Conservation (phyloP, 2,113 vertebrate species). For the Chionodraco myersi region DNA sequence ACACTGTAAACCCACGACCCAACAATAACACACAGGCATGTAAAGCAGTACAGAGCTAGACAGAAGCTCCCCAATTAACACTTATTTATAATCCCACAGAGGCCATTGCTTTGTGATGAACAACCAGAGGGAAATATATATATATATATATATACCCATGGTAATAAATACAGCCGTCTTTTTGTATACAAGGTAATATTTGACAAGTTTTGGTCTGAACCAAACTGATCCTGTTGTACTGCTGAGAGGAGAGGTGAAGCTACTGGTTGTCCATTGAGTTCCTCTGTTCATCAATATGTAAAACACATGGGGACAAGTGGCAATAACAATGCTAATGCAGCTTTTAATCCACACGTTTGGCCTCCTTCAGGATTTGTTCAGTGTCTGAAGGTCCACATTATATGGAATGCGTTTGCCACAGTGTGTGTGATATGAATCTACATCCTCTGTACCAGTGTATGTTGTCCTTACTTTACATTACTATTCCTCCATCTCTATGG, state of each 20-base stretch:
- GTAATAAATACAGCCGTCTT: not conserved
- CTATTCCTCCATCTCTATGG: constrained; percentile 81
- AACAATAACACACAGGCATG: constrained; percentile 24
- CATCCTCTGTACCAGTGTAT: constrained; percentile 28
- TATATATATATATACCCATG: no score
- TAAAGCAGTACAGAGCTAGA: constrained; percentile 29
- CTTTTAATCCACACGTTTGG: constrained; percentile 47
- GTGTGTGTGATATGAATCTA: constrained; percentile 27
- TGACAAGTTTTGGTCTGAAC: constrained; percentile 4
- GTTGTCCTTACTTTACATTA: constrained; percentile 18
- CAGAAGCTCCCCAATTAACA: constrained; percentile 32
- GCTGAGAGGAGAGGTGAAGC: constrained; percentile 9
- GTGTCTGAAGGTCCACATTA: constrained; percentile 35
- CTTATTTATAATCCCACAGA: constrained; percentile 16
- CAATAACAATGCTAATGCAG: constrained; percentile 39
- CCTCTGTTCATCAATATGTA: constrained; percentile 19
- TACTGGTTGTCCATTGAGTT: constrained; percentile 31
- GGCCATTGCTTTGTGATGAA: constrained; percentile 29
- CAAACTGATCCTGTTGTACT: constrained; percentile 15
- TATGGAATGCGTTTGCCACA: constrained; percentile 57
- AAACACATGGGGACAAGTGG: constrained; percentile 40
- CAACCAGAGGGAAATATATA: constrained; percentile 13
- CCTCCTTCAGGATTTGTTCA: constrained; percentile 30
- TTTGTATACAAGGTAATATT: constrained; percentile 18
- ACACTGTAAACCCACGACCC: constrained; percentile 45